phyloP scores from a whole-genome alignment of 2,797 vertebrate species.

The Urosaurus nigricauda region DNA sequence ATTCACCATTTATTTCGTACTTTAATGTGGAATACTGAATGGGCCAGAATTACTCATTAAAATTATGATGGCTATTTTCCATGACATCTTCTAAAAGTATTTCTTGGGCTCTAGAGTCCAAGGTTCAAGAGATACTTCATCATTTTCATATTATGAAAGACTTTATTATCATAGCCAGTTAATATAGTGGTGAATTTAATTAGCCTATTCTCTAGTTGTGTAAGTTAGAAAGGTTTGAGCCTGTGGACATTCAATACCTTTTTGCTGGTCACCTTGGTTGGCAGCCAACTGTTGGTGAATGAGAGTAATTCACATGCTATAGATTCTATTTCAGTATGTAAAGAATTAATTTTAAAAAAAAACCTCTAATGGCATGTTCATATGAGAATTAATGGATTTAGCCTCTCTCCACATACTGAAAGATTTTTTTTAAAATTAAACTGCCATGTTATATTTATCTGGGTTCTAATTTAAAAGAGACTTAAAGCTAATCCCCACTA shows the following conservation, averaged over 20 bases:
- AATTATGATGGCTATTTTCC: neutral
- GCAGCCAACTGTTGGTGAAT: neutral
- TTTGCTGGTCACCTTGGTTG: conserved; percentile 1
- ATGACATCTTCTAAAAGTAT: neutral
- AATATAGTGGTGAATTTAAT: conserved; percentile 51
- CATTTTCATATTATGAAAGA: neutral
- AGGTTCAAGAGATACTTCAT: conserved; percentile 37
- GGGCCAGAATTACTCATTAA: neutral
- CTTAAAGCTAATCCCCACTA: conserved; percentile 50
- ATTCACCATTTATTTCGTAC: neutral
- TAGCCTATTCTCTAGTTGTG: conserved; percentile 21
- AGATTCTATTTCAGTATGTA: conserved; percentile 25
- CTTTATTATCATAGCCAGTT: neutral
- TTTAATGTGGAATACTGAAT: accelerated
- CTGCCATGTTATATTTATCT: conserved; percentile 3
- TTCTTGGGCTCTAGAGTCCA: accelerated
- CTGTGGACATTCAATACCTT: accelerated
- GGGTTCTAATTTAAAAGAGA: conserved; percentile 50
- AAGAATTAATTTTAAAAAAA: conserved; percentile 39
- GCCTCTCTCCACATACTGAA: neutral
- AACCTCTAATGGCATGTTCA: conserved; percentile 20
- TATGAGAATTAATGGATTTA: conserved; percentile 46
- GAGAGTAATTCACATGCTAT: conserved; percentile 1
- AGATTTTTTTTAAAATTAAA: conserved; percentile 34
- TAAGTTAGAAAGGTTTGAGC: conserved; percentile 45